Base-by-base conservation (phyloP, 2,888 invertebrate species). In the Chaetogeoica ovagalla region DNA sequence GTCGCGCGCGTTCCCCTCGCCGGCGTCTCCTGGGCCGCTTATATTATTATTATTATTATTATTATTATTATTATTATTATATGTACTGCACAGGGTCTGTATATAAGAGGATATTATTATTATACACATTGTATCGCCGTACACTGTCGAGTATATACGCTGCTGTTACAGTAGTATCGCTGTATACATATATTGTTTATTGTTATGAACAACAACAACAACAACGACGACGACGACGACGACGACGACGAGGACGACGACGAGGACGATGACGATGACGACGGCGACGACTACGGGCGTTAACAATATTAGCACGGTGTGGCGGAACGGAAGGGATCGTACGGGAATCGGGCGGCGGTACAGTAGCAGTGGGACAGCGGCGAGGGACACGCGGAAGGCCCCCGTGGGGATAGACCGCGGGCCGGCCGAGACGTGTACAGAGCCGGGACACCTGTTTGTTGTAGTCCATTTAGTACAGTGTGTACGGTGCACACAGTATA, bases 141-240 rank as follows among this genome's bases (percentile, higher is more conserved):
- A 39, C 57, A 39, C 43, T 21, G 9, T 39, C 65, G 57, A 21
- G 75, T 59, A 30, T 30, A 4, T 30, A 30, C 30, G 30, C 30
- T 30, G 30, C 30, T 30, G 30, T 30, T 30, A 4, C 30, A 30
- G 30, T 30, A 30, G 30, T 30, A 30, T 30, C 30, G 30, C 4
- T 30, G 30, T 30, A 30, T 30, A n/a, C n/a, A n/a, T 55, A 79
- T 79, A 79, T 79, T 79, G 79, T 79, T 79, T 79, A 79, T 79
- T 71, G 79, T 79, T 79, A 79, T 71, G 71, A 65, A 79, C 79
- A 65, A 79, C 79, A 79, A 79, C n/a, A n/a, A n/a, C n/a, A n/a
- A n/a, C n/a, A n/a, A n/a, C 79, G 71, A 9, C 43, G 8, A 6
- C 43, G 30, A 30, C 30, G 30, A 79, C 79, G 63, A 79, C 79